These are phyloP conservation scores for Anoplophora glabripennis DNA, from an alignment of 1,140 invertebrate genomes.

Conservation along the genomic window DNA sequence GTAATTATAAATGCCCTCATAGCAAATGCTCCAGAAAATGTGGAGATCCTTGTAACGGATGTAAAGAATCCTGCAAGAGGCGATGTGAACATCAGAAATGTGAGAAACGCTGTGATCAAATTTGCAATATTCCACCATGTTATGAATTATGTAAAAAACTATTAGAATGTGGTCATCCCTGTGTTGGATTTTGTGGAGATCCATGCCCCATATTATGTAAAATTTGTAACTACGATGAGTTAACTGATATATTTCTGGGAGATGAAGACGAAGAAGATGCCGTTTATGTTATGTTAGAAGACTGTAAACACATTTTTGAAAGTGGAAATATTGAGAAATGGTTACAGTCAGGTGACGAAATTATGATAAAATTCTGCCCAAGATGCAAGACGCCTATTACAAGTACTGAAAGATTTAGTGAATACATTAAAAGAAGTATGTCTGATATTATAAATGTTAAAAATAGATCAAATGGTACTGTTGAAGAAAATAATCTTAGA, in stretches of 20 bases:
- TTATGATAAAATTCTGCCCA: constrained; percentile 62
- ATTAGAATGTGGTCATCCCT: constrained; percentile 58
- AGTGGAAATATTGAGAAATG: constrained; percentile 55
- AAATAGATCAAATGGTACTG: constrained; percentile 47
- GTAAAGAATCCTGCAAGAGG: constrained; percentile 50
- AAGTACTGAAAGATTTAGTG: constrained; percentile 59
- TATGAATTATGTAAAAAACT: constrained; percentile 37
- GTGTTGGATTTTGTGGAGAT: constrained; percentile 69
- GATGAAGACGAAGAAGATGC: constrained; percentile 57
- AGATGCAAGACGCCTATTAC: constrained; percentile 61
- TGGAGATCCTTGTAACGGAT: constrained; percentile 59
- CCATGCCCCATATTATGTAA: constrained; percentile 56
- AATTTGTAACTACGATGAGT: constrained; percentile 52
- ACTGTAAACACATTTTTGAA: constrained; percentile 65
- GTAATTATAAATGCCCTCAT: constrained; percentile 59
- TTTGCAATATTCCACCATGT: constrained; percentile 51
- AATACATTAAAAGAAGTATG: constrained; percentile 56
- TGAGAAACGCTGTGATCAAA: constrained; percentile 54
- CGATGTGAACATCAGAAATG: constrained; percentile 53
- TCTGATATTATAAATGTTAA: constrained; percentile 60
- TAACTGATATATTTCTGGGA: constrained; percentile 57
- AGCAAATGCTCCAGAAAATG: constrained; percentile 57
- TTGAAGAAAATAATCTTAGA: constrained; percentile 11
- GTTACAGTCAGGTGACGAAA: constrained; percentile 50
- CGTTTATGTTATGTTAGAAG: constrained; percentile 60